Base-by-base conservation (phyloP, 2,113 vertebrate species). In the Bufo gargarizans region DNA sequence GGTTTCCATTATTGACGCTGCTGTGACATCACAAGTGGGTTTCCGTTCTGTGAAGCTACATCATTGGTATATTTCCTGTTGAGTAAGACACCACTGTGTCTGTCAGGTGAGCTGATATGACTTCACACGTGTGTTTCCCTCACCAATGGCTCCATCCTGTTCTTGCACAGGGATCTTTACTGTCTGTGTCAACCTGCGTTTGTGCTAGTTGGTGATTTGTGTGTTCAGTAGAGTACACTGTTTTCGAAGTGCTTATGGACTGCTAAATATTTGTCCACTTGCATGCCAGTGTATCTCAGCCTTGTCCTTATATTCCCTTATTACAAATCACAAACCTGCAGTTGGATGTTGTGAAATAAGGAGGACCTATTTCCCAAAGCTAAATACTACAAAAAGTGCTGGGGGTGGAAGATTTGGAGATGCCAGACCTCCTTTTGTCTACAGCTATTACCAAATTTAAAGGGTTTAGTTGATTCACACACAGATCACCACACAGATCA, bases 241-340 rank as follows among this genome's bases (percentile, higher is more conserved):
- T 61, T 17, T 2, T 84, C 12, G 16, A n/a, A 84, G 61, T 3
- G 3, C 65, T 84, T 33, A 33, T 20, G 47, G 22, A 22, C 58
- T 84, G 47, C 49, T 84, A 84, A 84, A 84, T 69, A 84, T 84
- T 84, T 84, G 82, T n/a, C 9, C 49, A 81, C 22, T 19, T 17
- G 16, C n/a, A 4, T 80, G 55, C 56, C 71, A 50, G 63, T 67
- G 49, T 17, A 16, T 55, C n/a, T 53, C 63, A 69, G 63, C 63
- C 82, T 53, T 84, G 82, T 84, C 63, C 82, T 55, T 14, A 33
- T 55, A 47, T 69, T 4, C 47, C 82, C 59, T 49, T 55, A 33
- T 33, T 69, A 55, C 49, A 55, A 53, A 14, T 14, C 5, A 47
- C 65, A 53, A 65, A 12, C 20, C 80, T 65, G 45, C 45, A 59